A percentile compares a stretch with the other conserved stretches of the same genome.
Evolutionary conservation across 2,797 vertebrate species (phyloP).

Genomic region (Ctenochaetus hawaiiensis): DNA sequence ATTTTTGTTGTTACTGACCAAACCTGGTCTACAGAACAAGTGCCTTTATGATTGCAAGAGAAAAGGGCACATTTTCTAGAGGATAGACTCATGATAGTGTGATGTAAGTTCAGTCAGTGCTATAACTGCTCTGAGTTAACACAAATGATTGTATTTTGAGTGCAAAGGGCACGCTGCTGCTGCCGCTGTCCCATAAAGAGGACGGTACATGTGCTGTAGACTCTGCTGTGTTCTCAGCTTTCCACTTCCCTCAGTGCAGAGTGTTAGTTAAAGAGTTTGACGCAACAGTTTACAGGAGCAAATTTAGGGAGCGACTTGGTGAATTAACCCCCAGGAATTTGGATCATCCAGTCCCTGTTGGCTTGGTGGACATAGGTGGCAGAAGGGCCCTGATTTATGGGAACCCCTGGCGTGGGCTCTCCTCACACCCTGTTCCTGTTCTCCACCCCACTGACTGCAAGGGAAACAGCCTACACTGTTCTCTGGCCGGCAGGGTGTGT

Average conservation of each 20-base stretch:
- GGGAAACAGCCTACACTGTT: conserved; percentile 55
- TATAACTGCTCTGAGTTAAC: conserved; percentile 62
- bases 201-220: conserved; percentile 34
- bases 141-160: conserved; percentile 66
- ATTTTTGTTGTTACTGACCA: conserved; percentile 25
- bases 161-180: conserved; percentile 76
- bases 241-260: conserved; percentile 34
- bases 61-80: conserved; percentile 63
- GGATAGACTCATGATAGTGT: conserved; percentile 59
- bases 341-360: conserved; percentile 83
- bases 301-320: conserved; percentile 80
- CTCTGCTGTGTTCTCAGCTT: conserved; percentile 45
- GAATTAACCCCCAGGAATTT: conserved; percentile 88
- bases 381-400: conserved; percentile 92
- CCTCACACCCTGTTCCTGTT: conserved; percentile 90
- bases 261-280: conserved; percentile 53
- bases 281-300: conserved; percentile 67
- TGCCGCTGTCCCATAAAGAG: conserved; percentile 29
- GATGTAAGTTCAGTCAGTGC: conserved; percentile 62
- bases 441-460: conserved; percentile 72
- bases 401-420: conserved; percentile 87
- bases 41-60: conserved; percentile 72
- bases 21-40: conserved; percentile 38
- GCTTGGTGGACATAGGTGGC: conserved; percentile 80
- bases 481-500: conserved; percentile 28